These are phyloP conservation scores for Excalfactoria chinensis DNA, from an alignment of 2,113 vertebrate species.

Conservation along the genomic window DNA sequence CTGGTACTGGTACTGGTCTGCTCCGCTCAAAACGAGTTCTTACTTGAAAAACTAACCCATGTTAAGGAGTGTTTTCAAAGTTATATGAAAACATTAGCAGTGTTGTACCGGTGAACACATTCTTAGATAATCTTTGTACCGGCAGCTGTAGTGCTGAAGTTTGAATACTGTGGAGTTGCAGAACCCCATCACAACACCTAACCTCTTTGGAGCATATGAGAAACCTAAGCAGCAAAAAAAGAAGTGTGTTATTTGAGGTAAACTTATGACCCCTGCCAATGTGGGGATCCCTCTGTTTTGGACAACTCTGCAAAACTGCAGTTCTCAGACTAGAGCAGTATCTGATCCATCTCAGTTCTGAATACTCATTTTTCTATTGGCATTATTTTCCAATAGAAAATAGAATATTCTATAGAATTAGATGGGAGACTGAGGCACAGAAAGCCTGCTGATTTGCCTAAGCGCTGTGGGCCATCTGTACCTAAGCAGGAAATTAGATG, in stretches of 20 bases:
- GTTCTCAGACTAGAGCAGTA: not conserved
- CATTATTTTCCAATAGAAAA: not conserved
- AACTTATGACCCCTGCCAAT: not conserved
- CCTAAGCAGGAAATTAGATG: conserved; percentile 6
- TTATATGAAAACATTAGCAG: not conserved
- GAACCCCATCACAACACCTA: rapidly evolving
- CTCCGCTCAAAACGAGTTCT: not conserved
- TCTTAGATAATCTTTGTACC: not conserved
- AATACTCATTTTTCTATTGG: not conserved
- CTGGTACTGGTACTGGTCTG: not conserved
- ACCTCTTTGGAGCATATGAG: not conserved
- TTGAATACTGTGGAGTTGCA: not conserved
- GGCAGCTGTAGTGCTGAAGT: not conserved
- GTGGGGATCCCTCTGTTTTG: not conserved
- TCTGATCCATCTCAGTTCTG: not conserved
- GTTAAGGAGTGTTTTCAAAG: not conserved
- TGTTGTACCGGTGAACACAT: not conserved
- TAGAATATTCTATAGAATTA: too few species aligned
- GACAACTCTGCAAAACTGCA: not conserved
- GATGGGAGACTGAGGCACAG: not conserved
- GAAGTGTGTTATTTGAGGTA: not conserved
- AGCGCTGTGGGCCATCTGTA: not conserved
- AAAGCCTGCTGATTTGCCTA: not conserved
- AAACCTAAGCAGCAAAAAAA: not conserved
- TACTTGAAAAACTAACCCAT: not conserved